Evolutionary conservation across 2,888 invertebrate species (phyloP).

Genomic region (Drosophila rellima): DNA sequence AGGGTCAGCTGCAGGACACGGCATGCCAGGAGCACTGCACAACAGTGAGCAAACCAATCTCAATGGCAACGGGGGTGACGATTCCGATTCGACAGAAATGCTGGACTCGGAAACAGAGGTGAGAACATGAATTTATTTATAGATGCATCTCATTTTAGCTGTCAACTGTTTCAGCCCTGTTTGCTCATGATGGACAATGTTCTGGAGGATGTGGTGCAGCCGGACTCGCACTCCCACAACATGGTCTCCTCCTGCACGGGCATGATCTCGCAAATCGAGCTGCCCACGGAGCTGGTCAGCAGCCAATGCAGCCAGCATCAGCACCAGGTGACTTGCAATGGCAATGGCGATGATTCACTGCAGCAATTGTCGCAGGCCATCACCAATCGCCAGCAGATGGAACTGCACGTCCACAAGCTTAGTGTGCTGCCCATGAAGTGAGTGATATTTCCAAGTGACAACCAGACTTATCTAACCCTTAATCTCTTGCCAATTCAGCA

Average conservation of each 20-base stretch:
- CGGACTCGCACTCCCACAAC: slow-evolving; percentile 89
- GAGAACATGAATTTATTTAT: not conserved
- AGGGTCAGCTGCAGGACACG: slow-evolving; percentile 4
- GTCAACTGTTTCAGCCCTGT: slow-evolving; percentile 86
- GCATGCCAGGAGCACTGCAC: slow-evolving; percentile 18
- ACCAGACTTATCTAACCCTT: not conserved
- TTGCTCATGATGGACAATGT: slow-evolving; percentile 93
- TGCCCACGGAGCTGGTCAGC: slow-evolving; percentile 85
- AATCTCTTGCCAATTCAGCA: slow-evolving; percentile 12
- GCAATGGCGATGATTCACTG: slow-evolving; percentile 88
- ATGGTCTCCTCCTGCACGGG: slow-evolving; percentile 88
- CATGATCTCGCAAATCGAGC: slow-evolving; percentile 86
- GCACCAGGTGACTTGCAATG: slow-evolving; percentile 40
- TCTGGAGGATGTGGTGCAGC: slow-evolving; percentile 88
- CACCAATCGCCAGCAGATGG: slow-evolving; percentile 89
- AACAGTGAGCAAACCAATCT: slow-evolving; percentile 43
- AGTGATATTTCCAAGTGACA: slow-evolving; percentile 8
- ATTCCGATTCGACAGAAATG: slow-evolving; percentile 91
- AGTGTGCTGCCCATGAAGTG: slow-evolving; percentile 84
- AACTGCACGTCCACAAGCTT: slow-evolving; percentile 87
- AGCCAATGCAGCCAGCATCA: slow-evolving; percentile 46
- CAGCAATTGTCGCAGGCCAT: slow-evolving; percentile 93
- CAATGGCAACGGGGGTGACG: slow-evolving; percentile 85
- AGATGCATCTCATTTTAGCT: not conserved
- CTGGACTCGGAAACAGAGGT: slow-evolving; percentile 92